Percentiles rank a stretch among this genome's conserved stretches.
phyloP scores from a whole-genome alignment of 2,797 vertebrate genomes.

The Mus spretus region DNA sequence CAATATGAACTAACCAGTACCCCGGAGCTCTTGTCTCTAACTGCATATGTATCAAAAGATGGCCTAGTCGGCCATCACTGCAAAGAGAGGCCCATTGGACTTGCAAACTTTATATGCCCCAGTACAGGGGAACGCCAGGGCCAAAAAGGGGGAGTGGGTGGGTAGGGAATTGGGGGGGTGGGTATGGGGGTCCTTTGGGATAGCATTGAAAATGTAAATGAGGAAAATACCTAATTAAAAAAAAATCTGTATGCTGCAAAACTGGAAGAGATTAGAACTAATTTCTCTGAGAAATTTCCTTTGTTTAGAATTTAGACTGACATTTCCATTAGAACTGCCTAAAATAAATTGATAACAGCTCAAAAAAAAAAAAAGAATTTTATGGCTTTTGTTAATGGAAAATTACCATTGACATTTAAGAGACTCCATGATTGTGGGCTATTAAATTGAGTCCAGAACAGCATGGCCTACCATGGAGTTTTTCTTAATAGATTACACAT shows the following conservation, averaged over 20 bases:
- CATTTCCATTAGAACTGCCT: not conserved
- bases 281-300: not conserved
- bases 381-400: slow-evolving; percentile 30
- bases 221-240: too few species aligned
- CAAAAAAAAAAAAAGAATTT: slow-evolving; percentile 49
- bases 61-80: too few species aligned
- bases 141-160: too few species aligned
- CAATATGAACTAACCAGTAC: too few species aligned
- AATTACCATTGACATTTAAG: not conserved
- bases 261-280: slow-evolving; percentile 28
- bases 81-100: too few species aligned
- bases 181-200: too few species aligned
- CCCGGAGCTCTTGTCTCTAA: too few species aligned
- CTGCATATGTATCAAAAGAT: too few species aligned
- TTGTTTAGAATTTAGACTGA: slow-evolving; percentile 18
- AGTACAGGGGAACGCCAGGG: too few species aligned
- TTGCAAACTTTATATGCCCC: too few species aligned
- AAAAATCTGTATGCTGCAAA: slow-evolving; percentile 28
- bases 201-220: too few species aligned
- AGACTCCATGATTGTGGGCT: not conserved
- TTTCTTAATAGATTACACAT: slow-evolving; percentile 1
- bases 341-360: not conserved
- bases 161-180: too few species aligned
- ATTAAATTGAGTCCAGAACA: not conserved
- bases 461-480: not conserved